phyloP scores from a whole-genome alignment of 2,113 vertebrate genomes.

The Zosterops hypoxanthus region DNA sequence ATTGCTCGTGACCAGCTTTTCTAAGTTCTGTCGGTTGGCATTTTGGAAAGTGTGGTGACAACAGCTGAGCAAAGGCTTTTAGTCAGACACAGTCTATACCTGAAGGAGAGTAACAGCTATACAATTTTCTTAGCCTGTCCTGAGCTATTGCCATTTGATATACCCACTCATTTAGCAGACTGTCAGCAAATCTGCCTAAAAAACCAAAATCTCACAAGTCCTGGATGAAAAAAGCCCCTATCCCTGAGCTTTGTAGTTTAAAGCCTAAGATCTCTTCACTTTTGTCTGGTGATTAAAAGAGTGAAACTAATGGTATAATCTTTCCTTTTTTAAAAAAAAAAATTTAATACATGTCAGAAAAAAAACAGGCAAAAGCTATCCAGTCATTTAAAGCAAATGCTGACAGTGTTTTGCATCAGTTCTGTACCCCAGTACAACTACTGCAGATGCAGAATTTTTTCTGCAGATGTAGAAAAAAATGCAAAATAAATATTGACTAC shows the following conservation, averaged over 20 bases:
- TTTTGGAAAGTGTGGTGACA: neutral
- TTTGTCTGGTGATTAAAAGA: neutral
- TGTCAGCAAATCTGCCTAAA: neutral
- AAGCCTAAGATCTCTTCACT: neutral
- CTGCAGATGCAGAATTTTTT: neutral
- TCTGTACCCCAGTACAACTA: neutral
- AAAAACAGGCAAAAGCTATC: neutral
- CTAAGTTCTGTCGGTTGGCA: neutral
- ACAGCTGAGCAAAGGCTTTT: neutral
- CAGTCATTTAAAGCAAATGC: neutral
- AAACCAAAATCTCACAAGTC: neutral
- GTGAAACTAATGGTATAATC: neutral
- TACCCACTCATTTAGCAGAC: neutral
- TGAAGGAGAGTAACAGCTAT: neutral
- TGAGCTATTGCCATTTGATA: neutral
- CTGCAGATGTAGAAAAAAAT: neutral
- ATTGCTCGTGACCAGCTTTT: neutral
- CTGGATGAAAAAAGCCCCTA: neutral
- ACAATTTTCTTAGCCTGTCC: neutral
- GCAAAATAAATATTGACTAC: neutral
- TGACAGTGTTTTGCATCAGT: neutral
- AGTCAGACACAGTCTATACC: neutral
- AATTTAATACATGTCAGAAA: neutral
- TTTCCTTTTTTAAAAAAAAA: too few relatives aligned
- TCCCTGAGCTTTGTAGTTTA: neutral